Conservation (phyloP, 2,888 invertebrate genomes). For the Zeuzera pyrina region DNA sequence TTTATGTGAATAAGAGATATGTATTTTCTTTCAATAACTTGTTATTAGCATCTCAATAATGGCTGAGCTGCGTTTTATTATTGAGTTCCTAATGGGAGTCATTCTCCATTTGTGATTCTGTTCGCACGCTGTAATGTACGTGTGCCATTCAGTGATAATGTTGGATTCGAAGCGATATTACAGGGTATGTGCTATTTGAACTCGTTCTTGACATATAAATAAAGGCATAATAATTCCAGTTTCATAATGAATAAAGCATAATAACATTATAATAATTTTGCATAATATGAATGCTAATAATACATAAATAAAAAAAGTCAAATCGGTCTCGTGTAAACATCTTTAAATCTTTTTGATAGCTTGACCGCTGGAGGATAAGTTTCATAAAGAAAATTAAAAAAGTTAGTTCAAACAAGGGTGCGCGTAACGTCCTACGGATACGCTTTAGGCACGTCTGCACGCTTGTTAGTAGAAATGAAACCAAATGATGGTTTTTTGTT, state of each 20-base stretch:
- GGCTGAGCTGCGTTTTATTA: slow-evolving; percentile 11
- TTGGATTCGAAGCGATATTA: slow-evolving; percentile 42
- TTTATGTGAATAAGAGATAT: no score
- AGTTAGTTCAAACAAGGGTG: slow-evolving; percentile 26
- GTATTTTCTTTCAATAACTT: no score
- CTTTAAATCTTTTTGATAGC: slow-evolving; percentile 33
- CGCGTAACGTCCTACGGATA: slow-evolving; percentile 23
- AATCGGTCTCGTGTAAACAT: slow-evolving; percentile 34
- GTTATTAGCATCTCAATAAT: no score
- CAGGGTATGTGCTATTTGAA: slow-evolving; percentile 37
- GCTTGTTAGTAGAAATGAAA: no score
- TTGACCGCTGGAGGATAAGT: slow-evolving; percentile 38
- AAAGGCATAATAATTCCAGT: slow-evolving; percentile 34
- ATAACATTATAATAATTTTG: no score
- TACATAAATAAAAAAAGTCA: no score
- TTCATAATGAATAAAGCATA: no score
- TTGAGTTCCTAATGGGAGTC: slow-evolving; percentile 30
- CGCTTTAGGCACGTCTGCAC: slow-evolving; percentile 17
- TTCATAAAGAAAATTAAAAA: slow-evolving; percentile 32
- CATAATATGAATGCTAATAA: no score
- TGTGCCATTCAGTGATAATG: slow-evolving; percentile 45
- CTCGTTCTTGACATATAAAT: slow-evolving; percentile 51
- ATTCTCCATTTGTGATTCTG: slow-evolving; percentile 38
- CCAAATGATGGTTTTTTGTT: no score
- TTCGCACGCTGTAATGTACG: slow-evolving; percentile 32